Evolutionary conservation across 2,113 vertebrate genomes (phyloP).

Genomic region (Seriola aureovittata): DNA sequence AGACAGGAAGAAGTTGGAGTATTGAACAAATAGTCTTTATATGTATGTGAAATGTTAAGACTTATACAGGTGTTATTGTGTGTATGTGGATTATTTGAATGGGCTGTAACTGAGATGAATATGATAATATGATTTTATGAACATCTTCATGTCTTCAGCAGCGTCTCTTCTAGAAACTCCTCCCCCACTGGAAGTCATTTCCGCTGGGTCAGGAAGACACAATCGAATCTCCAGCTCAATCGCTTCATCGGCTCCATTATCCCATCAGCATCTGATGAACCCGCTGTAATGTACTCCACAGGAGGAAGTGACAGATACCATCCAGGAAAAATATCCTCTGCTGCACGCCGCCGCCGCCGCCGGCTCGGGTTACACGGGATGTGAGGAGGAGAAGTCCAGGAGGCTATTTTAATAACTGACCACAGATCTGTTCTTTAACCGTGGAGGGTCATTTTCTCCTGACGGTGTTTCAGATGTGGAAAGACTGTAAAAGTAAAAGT

Average conservation of each 20-base stretch:
- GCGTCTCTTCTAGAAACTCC: neutral
- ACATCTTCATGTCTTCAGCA: too few relatives aligned
- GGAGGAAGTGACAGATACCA: constrained; percentile 27
- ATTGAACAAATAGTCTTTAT: too few relatives aligned
- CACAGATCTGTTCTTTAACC: neutral
- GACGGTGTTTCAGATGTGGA: too few relatives aligned
- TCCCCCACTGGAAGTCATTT: constrained; percentile 13
- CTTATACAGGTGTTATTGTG: too few relatives aligned
- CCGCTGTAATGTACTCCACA: constrained; percentile 7
- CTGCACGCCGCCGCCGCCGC: too few relatives aligned
- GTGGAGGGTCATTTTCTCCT: neutral
- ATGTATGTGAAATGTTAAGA: too few relatives aligned
- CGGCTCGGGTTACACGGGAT: constrained; percentile 18
- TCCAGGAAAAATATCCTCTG: constrained; percentile 11
- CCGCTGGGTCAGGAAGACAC: constrained; percentile 9
- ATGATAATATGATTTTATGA: too few relatives aligned
- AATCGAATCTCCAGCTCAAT: neutral
- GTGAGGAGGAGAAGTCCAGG: neutral
- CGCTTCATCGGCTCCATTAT: constrained; percentile 28
- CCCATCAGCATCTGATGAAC: constrained; percentile 47
- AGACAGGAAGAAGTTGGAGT: too few relatives aligned
- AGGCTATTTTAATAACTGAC: constrained; percentile 4
- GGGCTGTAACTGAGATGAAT: too few relatives aligned
- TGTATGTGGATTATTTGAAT: too few relatives aligned
- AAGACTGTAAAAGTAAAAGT: too few relatives aligned